phyloP scores from a whole-genome alignment of 2,888 invertebrate species.

The Drosophila tripunctata region DNA sequence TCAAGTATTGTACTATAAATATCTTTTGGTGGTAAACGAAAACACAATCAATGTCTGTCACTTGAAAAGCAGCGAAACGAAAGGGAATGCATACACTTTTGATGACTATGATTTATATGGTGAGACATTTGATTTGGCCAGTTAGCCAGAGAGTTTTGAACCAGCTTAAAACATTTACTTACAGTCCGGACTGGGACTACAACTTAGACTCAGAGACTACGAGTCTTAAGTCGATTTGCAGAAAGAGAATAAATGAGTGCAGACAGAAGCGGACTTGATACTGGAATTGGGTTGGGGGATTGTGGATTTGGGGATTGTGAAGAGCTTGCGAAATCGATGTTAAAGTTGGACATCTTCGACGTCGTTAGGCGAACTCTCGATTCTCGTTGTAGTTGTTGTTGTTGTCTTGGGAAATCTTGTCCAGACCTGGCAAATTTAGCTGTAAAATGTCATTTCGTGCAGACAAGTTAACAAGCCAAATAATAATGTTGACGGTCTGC shows the following conservation, averaged over 20 bases:
- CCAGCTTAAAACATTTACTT: slow-evolving; percentile 51
- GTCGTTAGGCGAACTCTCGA: slow-evolving; percentile 53
- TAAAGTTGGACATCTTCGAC: slow-evolving; percentile 66
- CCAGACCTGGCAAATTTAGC: slow-evolving; percentile 72
- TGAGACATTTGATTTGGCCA: slow-evolving; percentile 48
- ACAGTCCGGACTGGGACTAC: slow-evolving; percentile 42
- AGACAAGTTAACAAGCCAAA: slow-evolving; percentile 81
- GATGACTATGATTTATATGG: slow-evolving; percentile 60
- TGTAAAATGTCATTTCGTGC: slow-evolving; percentile 84
- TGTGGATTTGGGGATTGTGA: slow-evolving; percentile 12
- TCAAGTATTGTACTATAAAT: slow-evolving; percentile 9
- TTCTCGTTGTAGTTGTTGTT: slow-evolving; percentile 32
- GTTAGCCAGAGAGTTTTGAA: slow-evolving; percentile 11
- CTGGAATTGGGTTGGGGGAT: slow-evolving; percentile 42
- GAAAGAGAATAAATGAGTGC: slow-evolving; percentile 59
- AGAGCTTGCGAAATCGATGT: slow-evolving; percentile 63
- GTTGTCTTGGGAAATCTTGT: slow-evolving; percentile 73
- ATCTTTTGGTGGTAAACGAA: slow-evolving; percentile 6
- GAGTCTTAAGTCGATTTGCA: slow-evolving; percentile 8
- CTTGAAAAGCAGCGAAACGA: slow-evolving; percentile 36
- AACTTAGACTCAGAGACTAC: neutral
- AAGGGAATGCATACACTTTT: slow-evolving; percentile 42
- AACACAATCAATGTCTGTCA: slow-evolving; percentile 40
- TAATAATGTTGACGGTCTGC: slow-evolving; percentile 77
- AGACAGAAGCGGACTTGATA: slow-evolving; percentile 59